Percentiles rank a stretch among this genome's conserved stretches.
Conservation (phyloP, 2,797 vertebrate genomes). For the Mormyrus proboscirostris region DNA sequence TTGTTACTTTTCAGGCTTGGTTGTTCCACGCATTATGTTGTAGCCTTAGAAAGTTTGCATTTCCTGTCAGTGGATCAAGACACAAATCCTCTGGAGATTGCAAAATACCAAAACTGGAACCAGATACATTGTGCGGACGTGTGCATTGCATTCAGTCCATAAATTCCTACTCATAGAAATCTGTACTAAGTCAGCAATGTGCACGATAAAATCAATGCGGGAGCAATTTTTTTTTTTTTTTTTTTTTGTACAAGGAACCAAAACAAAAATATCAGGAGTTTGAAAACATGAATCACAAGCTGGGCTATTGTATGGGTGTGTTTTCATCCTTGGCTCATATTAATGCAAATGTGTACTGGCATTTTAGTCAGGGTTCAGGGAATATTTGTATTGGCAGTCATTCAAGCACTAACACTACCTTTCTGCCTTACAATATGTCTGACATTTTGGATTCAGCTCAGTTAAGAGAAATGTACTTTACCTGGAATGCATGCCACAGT, state of each 20-base stretch:
- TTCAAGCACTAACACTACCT: background rate
- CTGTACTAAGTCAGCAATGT: background rate
- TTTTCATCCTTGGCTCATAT: slow-evolving; percentile 4
- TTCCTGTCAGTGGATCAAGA: background rate
- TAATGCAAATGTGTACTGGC: background rate
- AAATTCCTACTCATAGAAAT: background rate
- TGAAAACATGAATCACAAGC: background rate
- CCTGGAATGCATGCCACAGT: background rate
- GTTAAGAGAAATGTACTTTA: background rate
- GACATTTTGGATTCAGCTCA: background rate
- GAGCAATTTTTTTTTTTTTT: background rate
- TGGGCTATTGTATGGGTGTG: background rate
- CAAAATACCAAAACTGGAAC: background rate
- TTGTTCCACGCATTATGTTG: background rate
- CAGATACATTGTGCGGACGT: background rate
- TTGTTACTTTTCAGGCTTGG: background rate
- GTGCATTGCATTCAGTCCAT: background rate
- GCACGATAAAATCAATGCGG: background rate
- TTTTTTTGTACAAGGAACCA: background rate
- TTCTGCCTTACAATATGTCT: background rate
- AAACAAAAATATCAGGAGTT: background rate
- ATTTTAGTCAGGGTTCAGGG: background rate
- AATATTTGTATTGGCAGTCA: slow-evolving; percentile 8
- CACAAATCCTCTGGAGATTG: background rate
- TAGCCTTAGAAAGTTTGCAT: background rate